These are phyloP conservation scores for Yponomeuta sedellus DNA, from an alignment of 2,888 invertebrate genomes.

Conservation along the genomic window DNA sequence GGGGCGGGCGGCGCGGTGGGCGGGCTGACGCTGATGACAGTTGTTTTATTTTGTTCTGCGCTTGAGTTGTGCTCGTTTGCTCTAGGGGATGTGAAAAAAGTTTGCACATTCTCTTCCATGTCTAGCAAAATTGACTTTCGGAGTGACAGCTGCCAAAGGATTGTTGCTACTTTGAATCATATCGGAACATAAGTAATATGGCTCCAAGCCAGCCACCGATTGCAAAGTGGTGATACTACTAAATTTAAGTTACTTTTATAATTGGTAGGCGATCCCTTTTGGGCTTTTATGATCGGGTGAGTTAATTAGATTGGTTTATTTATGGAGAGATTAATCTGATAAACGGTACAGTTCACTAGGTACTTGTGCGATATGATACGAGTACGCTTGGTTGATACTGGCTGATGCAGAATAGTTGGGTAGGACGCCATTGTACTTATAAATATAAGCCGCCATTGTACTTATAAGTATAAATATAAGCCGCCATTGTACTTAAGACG, in stretches of 20 bases:
- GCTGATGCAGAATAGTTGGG: no score
- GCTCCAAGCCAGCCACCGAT: constrained; percentile 14
- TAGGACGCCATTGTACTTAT: no score
- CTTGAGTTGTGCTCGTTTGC: constrained; percentile 45
- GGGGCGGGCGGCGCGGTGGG: not conserved
- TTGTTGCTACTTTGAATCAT: constrained; percentile 23
- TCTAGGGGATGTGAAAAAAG: constrained; percentile 46
- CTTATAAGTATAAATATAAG: no score
- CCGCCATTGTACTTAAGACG: no score
- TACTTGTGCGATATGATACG: not conserved
- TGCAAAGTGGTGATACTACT: not conserved
- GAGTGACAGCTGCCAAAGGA: constrained; percentile 55
- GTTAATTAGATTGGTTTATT: not conserved
- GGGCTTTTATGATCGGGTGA: not conserved
- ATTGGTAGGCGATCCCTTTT: not conserved
- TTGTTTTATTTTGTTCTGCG: constrained; percentile 66
- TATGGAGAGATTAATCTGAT: not conserved
- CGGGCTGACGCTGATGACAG: constrained; percentile 53
- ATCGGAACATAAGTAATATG: constrained; percentile 20
- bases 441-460: no score
- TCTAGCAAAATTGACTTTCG: constrained; percentile 62
- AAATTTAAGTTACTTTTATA: not conserved
- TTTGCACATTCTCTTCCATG: constrained; percentile 50
- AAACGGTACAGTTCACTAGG: not conserved
- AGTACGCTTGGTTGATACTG: no score